phyloP scores from a whole-genome alignment of 1,140 invertebrate genomes.

The Musca vetustissima region DNA sequence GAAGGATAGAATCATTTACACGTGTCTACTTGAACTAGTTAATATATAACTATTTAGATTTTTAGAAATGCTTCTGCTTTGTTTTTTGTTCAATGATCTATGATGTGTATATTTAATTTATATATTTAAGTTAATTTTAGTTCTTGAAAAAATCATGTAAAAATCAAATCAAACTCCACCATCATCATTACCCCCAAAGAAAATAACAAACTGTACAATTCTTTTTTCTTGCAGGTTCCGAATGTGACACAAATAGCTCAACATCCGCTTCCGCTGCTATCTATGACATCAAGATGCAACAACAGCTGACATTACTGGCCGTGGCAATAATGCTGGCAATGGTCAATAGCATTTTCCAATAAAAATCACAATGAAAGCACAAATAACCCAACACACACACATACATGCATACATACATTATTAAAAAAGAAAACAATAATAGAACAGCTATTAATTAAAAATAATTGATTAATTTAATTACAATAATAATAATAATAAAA shows the following conservation, averaged over 20 bases:
- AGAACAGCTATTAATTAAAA: not conserved
- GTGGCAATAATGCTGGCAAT: slow-evolving; percentile 13
- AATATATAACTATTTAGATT: too few species aligned
- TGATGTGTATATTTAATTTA: too few species aligned
- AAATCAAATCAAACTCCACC: not conserved
- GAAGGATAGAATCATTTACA: too few species aligned
- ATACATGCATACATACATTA: not conserved
- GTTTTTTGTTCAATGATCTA: too few species aligned
- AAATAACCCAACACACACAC: not conserved
- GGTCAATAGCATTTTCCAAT: slow-evolving; percentile 13
- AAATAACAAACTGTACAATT: slow-evolving; percentile 18
- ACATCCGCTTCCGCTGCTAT: not conserved
- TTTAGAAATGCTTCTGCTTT: too few species aligned
- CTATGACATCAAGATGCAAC: too few species aligned
- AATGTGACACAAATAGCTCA: slow-evolving; percentile 7
- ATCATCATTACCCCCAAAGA: slow-evolving; percentile 16
- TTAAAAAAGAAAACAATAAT: slow-evolving; percentile 11
- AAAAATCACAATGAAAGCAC: too few species aligned
- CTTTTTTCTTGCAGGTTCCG: slow-evolving; percentile 16
- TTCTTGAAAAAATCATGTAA: not conserved
- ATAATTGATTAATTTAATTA: not conserved
- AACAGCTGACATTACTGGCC: not conserved
- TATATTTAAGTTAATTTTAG: too few species aligned
- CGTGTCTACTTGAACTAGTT: too few species aligned
- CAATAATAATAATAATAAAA: not conserved